These are phyloP conservation scores for Manacus vitellinus DNA, from an alignment of 2,113 vertebrate genomes.

Conservation along the genomic window DNA sequence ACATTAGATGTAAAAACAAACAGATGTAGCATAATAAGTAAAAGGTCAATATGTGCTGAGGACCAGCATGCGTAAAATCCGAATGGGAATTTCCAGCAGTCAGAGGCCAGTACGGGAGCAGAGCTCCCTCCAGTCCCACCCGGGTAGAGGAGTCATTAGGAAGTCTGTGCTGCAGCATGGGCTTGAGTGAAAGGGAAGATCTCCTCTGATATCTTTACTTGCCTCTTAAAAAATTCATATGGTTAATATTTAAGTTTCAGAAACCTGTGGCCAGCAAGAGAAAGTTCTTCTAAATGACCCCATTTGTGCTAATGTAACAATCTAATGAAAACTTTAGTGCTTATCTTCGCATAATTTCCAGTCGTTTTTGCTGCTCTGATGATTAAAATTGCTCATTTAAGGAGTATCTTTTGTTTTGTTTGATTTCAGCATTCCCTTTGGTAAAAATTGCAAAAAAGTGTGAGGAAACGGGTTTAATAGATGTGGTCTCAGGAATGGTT, in stretches of 20 bases:
- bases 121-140: not conserved
- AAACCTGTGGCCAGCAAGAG: slow-evolving; percentile 47
- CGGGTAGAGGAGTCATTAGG: not conserved
- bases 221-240: slow-evolving; percentile 70
- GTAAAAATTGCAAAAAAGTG: slow-evolving; percentile 40
- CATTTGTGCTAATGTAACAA: slow-evolving; percentile 58
- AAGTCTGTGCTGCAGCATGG: not conserved
- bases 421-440: slow-evolving; percentile 56
- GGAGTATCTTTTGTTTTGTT: slow-evolving; percentile 43
- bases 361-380: slow-evolving; percentile 52
- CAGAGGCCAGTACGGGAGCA: not conserved
- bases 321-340: slow-evolving; percentile 61
- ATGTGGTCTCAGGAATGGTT: slow-evolving; percentile 54
- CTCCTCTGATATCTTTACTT: slow-evolving; percentile 30
- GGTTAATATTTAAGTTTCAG: slow-evolving; percentile 73
- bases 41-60: slow-evolving; percentile 13
- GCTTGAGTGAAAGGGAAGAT: not conserved
- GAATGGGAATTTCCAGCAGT: not conserved
- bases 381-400: slow-evolving; percentile 58
- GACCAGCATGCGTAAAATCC: not conserved
- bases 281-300: slow-evolving; percentile 60
- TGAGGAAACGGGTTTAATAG: slow-evolving; percentile 62
- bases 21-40: slow-evolving; percentile 1
- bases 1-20: slow-evolving; percentile 26
- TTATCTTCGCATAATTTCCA: slow-evolving; percentile 65